Evolutionary conservation across 2,113 vertebrate genomes (phyloP).

Genomic region (Calonectris borealis): DNA sequence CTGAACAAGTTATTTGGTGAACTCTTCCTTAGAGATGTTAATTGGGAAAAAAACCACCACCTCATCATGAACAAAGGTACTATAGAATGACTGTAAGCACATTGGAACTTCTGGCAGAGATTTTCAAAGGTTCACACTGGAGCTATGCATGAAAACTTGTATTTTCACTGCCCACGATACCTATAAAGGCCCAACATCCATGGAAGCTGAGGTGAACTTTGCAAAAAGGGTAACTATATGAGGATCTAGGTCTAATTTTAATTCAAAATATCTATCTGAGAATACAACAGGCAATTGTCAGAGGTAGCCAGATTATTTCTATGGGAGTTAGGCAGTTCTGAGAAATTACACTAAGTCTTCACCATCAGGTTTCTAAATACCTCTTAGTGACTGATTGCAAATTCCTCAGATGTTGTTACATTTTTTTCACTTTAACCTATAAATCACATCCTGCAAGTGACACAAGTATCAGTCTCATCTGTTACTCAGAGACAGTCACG

Average conservation of each 20-base stretch:
- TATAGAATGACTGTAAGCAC: not conserved
- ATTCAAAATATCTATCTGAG: not conserved
- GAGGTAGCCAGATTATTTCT: not conserved
- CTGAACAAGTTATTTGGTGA: not conserved
- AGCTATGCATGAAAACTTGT: not conserved
- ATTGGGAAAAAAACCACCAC: not conserved
- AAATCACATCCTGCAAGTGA: not conserved
- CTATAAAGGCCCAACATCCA: not conserved
- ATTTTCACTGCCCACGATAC: not conserved
- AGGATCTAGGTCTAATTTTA: not conserved
- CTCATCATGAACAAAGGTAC: not conserved
- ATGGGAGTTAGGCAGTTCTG: not conserved
- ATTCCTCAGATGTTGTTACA: accelerated
- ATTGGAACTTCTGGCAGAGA: not conserved
- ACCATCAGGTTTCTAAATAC: not conserved
- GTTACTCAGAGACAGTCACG: not conserved
- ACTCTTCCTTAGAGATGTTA: not conserved
- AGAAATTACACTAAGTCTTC: not conserved
- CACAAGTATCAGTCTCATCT: not conserved
- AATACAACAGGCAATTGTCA: not conserved
- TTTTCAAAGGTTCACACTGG: not conserved
- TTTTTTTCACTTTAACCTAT: not conserved
- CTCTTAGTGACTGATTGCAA: not conserved
- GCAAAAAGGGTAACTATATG: not conserved
- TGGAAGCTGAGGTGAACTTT: not conserved